Conservation (phyloP, 1,140 invertebrate genomes). For the Cephus cinctus region DNA sequence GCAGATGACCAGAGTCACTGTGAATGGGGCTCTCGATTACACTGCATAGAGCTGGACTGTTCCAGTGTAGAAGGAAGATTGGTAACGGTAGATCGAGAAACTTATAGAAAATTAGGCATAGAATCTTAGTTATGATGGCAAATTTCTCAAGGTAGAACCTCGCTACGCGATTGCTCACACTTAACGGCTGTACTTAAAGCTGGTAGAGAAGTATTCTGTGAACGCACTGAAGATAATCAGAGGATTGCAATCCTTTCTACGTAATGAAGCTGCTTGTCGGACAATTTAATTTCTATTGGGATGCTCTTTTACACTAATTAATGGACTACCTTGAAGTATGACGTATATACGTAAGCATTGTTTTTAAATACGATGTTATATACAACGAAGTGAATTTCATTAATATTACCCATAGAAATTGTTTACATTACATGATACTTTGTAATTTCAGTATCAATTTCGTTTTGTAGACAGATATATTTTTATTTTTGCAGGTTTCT, state of each 20-base stretch:
- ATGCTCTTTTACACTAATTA: too few species aligned
- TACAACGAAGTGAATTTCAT: too few species aligned
- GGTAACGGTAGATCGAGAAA: conserved; percentile 54
- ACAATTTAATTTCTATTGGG: too few species aligned
- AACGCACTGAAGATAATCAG: too few species aligned
- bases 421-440: background rate
- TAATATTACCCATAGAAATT: too few species aligned
- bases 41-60: conserved; percentile 61
- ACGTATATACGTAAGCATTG: too few species aligned
- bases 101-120: conserved; percentile 50
- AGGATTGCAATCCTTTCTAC: too few species aligned
- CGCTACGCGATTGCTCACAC: background rate
- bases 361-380: too few species aligned
- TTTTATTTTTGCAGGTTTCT: too few species aligned
- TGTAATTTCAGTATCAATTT: background rate
- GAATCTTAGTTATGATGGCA: conserved; percentile 32
- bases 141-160: background rate
- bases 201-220: too few species aligned
- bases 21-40: conserved; percentile 58
- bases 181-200: background rate
- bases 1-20: conserved; percentile 56
- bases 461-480: background rate
- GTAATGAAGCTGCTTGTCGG: too few species aligned
- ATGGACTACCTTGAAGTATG: too few species aligned
- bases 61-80: conserved; percentile 51